Evolutionary conservation across 2,113 vertebrate species (phyloP), one percentile per base, ranked within the genome.

Genomic region (Microtus pennsylvanicus): DNA sequence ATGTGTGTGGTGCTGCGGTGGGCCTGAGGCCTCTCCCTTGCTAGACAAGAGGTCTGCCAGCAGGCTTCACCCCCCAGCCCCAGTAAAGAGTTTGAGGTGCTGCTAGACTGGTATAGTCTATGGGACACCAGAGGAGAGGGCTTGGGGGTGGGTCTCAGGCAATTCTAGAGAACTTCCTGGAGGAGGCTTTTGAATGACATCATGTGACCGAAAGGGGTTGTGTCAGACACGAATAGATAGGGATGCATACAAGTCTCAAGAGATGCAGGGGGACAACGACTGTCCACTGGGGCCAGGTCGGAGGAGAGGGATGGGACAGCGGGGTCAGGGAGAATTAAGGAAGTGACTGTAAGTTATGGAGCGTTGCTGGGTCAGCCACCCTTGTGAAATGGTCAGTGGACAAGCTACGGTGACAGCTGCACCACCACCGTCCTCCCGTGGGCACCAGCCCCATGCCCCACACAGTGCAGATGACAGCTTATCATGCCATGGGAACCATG

Each of bases 381-480:
- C 67, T 17, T 42, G 10, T 8, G 33, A 28, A 14, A 2, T 55
- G 63, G 47, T 28, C 87, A 58, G 58, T n/a, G 63, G 77, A 24
- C 21, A 13, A 42, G 90, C 72, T 67, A 5, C 0, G 2, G 58
- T 58, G 72, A 24, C 10, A 14, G 3, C 22, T 30, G 1, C 17
- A 0, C 0, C 3, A 5, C 35, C 10, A 2, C 65, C 2, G 45
- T 26, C 26, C 35, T 19, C n/a, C 21, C 19, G 33, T 63, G 45
- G 87, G 38, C 45, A 38, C 42, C 24, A 30, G 58, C 50, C 78
- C 0, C 0, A 0, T 42, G 61, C 38, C n/a, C 74, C 61, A 76
- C 30, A 2, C 61, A 4, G 63, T 52, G 45, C 89, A 24, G 3
- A 42, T 12, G 69, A 47, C 38, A 7, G 61, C 14, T 33, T 33